Percentiles rank a stretch among this genome's conserved stretches.
These are phyloP conservation scores for Hofmannophila pseudospretella DNA, from an alignment of 2,888 invertebrate species.

Conservation along the genomic window DNA sequence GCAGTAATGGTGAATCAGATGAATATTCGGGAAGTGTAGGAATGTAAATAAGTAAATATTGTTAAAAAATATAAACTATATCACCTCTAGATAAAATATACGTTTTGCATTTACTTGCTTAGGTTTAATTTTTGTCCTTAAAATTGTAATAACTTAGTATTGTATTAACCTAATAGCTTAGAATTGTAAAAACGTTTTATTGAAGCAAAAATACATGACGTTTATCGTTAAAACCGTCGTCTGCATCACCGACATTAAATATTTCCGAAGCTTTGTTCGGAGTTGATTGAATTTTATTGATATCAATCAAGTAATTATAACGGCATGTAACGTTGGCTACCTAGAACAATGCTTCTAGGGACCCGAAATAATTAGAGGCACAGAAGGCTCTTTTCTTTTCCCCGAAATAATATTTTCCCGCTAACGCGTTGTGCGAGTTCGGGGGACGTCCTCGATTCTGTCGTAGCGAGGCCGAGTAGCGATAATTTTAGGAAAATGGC, in stretches of 20 bases:
- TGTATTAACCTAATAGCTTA: no score
- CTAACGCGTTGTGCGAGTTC: conserved; percentile 55
- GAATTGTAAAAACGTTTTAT: no score
- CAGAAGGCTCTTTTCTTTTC: conserved; percentile 42
- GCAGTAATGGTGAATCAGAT: no score
- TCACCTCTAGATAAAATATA: no score
- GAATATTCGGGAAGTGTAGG: no score
- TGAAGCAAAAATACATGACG: background rate
- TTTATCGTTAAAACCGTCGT: background rate
- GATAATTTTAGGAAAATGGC: conserved; percentile 71
- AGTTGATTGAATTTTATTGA: conserved; percentile 2
- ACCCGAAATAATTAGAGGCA: conserved; percentile 2
- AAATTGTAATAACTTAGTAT: no score
- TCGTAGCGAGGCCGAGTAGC: conserved; percentile 60
- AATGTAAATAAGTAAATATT: no score
- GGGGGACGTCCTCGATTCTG: conserved; percentile 60
- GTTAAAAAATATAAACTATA: no score
- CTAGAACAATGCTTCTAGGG: background rate
- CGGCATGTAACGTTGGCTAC: background rate
- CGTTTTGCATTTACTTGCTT: no score
- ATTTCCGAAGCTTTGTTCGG: background rate
- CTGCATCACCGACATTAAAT: no score
- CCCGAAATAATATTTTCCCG: conserved; percentile 46
- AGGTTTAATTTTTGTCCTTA: no score
- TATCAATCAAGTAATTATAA: background rate